phyloP scores from a whole-genome alignment of 2,888 invertebrate species.

The Kuschelorhynchus macadamiae region DNA sequence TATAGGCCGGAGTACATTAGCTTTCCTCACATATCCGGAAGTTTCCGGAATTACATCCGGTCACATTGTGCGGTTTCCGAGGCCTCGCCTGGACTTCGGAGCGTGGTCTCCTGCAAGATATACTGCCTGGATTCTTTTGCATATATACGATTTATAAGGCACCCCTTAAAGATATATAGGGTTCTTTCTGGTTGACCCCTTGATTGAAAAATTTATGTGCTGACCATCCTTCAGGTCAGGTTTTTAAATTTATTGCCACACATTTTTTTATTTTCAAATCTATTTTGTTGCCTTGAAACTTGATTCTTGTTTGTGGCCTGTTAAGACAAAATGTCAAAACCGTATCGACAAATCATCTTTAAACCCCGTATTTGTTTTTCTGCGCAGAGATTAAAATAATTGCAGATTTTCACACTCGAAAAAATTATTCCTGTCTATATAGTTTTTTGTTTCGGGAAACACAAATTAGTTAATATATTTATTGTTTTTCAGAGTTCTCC shows the following conservation, averaged over 20 bases:
- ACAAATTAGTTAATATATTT: no score
- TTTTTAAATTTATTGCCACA: slow-evolving; percentile 15
- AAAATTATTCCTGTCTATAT: no score
- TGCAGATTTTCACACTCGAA: no score
- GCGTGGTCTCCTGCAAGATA: slow-evolving; percentile 18
- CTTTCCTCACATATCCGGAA: slow-evolving; percentile 36
- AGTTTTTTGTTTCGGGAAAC: no score
- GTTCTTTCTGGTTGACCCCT: slow-evolving; percentile 26
- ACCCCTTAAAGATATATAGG: slow-evolving; percentile 34
- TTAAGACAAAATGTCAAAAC: no score
- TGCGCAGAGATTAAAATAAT: no score
- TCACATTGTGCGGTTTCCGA: slow-evolving; percentile 40
- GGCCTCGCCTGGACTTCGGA: slow-evolving; percentile 18
- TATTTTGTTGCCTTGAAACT: no score
- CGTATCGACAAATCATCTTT: no score
- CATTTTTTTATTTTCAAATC: no score
- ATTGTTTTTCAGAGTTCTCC: no score
- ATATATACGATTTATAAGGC: slow-evolving; percentile 31
- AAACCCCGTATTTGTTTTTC: no score
- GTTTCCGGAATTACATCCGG: slow-evolving; percentile 37
- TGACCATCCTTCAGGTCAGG: slow-evolving; percentile 4
- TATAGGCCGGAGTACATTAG: slow-evolving; percentile 13
- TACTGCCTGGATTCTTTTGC: slow-evolving; percentile 43
- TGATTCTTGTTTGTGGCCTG: no score
- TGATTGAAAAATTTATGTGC: slow-evolving; percentile 45